Evolutionary conservation across 2,797 vertebrate species (phyloP).

Genomic region (Chanos chanos): DNA sequence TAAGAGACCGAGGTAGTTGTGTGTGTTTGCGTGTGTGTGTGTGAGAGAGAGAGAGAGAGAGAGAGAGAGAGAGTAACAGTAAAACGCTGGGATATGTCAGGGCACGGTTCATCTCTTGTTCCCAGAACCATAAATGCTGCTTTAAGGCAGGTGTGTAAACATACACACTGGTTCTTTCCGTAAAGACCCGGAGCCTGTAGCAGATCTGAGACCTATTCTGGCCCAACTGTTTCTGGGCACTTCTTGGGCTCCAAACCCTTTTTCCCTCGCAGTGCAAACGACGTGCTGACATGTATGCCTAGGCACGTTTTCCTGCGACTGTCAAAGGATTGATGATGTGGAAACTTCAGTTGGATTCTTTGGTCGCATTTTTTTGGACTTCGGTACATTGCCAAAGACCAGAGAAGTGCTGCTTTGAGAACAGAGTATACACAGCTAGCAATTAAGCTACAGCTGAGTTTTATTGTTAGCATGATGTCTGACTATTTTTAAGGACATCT

Average conservation of each 20-base stretch:
- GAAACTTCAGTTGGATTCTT: slow-evolving; percentile 15
- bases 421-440: too few species aligned
- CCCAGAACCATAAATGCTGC: slow-evolving; percentile 37
- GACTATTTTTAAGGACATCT: too few species aligned
- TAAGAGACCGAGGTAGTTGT: neutral
- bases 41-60: slow-evolving; percentile 19
- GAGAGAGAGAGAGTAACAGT: too few species aligned
- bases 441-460: too few species aligned
- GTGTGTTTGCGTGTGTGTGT: slow-evolving; percentile 37
- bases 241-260: neutral
- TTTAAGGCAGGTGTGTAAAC: slow-evolving; percentile 49
- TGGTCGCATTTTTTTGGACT: too few species aligned
- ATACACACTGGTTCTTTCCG: slow-evolving; percentile 26
- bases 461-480: too few species aligned
- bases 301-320: neutral
- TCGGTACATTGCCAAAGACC: too few species aligned
- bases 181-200: slow-evolving; percentile 19
- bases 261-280: too few species aligned
- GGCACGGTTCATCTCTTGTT: slow-evolving; percentile 31
- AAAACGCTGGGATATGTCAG: slow-evolving; percentile 16
- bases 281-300: slow-evolving; percentile 27
- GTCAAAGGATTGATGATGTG: slow-evolving; percentile 32
- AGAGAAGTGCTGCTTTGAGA: too few species aligned
- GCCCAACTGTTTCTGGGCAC: neutral
- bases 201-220: slow-evolving; percentile 4